Evolutionary conservation across 2,113 vertebrate genomes (phyloP).

Genomic region (Spheniscus mendiculus): DNA sequence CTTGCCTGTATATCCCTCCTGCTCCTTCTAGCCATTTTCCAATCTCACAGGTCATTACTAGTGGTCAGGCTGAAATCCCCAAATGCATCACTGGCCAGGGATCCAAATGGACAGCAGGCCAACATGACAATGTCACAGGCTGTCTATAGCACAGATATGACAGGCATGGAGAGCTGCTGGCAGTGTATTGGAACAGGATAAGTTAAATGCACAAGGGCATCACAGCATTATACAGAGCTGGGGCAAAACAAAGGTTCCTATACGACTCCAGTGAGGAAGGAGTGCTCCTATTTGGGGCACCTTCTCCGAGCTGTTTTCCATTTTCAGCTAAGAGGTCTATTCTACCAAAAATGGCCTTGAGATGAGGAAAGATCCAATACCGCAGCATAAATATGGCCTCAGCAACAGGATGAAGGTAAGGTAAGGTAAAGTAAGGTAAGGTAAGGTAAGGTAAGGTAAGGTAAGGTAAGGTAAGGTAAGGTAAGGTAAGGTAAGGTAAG

Average conservation of each 20-base stretch:
- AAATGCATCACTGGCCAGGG: neutral
- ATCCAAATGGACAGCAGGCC: neutral
- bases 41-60: neutral
- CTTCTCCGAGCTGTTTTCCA: neutral
- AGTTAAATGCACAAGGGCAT: neutral
- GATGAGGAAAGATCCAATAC: neutral
- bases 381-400: neutral
- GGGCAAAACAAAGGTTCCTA: neutral
- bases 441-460: neutral
- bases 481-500: neutral
- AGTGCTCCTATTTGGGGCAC: neutral
- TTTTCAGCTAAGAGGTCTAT: neutral
- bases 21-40: neutral
- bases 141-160: no score
- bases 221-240: neutral
- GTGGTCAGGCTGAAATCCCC: neutral
- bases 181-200: neutral
- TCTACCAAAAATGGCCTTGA: neutral
- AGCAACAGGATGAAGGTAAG: neutral
- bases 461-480: neutral
- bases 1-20: neutral
- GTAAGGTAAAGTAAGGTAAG: no score
- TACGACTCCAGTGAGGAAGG: neutral
- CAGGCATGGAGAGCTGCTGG: neutral
- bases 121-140: neutral